Conservation (phyloP, 2,888 invertebrate genomes). For the Cenopis cana region DNA sequence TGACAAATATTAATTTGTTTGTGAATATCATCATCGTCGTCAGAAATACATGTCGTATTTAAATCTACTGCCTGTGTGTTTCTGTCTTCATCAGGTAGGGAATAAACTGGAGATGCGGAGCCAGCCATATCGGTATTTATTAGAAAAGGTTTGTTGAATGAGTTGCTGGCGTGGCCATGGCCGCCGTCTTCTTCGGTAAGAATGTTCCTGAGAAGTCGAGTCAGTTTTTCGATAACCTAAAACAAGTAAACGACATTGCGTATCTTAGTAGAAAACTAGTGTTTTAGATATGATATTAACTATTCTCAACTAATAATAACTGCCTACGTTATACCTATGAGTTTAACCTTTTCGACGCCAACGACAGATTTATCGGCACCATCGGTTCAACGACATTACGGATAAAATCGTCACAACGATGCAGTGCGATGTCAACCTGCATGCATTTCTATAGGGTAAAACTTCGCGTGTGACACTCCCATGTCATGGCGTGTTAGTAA, state of each 20-base stretch:
- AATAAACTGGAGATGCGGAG: slow-evolving; percentile 57
- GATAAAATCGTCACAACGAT: too few relatives aligned
- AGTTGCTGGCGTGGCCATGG: neutral
- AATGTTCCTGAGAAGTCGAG: slow-evolving; percentile 48
- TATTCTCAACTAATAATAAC: too few relatives aligned
- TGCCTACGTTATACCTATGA: too few relatives aligned
- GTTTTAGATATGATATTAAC: too few relatives aligned
- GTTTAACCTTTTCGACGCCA: too few relatives aligned
- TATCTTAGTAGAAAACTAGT: too few relatives aligned
- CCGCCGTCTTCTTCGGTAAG: slow-evolving; percentile 50
- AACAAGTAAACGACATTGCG: slow-evolving; percentile 36
- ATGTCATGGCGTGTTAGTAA: too few relatives aligned
- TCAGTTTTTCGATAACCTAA: slow-evolving; percentile 72
- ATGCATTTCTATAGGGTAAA: too few relatives aligned
- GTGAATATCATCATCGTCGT: neutral
- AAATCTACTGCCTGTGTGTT: slow-evolving; percentile 21
- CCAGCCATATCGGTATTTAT: neutral
- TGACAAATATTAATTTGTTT: neutral
- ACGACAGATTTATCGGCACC: too few relatives aligned
- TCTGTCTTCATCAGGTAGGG: slow-evolving; percentile 56
- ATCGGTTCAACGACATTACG: too few relatives aligned
- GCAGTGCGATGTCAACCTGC: too few relatives aligned
- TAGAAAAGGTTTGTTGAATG: neutral
- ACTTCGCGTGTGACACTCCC: too few relatives aligned
- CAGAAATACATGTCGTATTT: neutral